Percentiles rank a stretch among this genome's conserved stretches.
Evolutionary conservation across 2,113 vertebrate genomes (phyloP).

Genomic region (Scophthalmus maximus): DNA sequence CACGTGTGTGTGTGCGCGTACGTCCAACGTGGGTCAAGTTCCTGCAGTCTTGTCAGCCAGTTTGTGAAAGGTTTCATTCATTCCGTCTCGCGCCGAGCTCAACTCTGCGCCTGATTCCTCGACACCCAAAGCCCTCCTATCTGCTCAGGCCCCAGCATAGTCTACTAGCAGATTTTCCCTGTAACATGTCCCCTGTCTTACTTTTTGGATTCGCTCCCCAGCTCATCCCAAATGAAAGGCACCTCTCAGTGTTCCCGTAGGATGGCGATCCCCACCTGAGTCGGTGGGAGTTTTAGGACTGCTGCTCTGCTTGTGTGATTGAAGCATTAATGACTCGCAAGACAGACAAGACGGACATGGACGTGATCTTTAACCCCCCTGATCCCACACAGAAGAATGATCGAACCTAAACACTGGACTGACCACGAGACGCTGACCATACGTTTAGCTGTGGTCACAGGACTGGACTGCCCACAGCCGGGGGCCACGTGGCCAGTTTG

Average conservation of each 20-base stretch:
- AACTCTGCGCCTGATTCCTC: conserved; percentile 23
- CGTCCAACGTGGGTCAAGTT: conserved; percentile 69
- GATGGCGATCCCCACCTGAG: conserved; percentile 39
- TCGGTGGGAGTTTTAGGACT: conserved; percentile 54
- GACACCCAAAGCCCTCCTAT: conserved; percentile 27
- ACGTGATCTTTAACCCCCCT: conserved; percentile 28
- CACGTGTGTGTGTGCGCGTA: conserved; percentile 60
- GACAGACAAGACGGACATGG: conserved; percentile 64
- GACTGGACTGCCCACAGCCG: conserved; percentile 55
- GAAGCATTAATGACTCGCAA: conserved; percentile 74
- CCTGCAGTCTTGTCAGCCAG: conserved; percentile 76
- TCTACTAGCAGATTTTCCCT: conserved; percentile 26
- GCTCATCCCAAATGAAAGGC: conserved; percentile 34
- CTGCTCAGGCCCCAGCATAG: conserved; percentile 25
- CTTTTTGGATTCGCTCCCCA: conserved; percentile 33
- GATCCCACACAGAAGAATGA: conserved; percentile 41
- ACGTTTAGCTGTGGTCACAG: conserved; percentile 60
- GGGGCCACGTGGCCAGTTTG: conserved; percentile 50
- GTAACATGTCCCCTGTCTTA: conserved; percentile 3
- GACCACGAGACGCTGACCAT: conserved; percentile 70
- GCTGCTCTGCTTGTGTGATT: conserved; percentile 66
- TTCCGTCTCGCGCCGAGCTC: conserved; percentile 58
- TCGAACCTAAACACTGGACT: conserved; percentile 79
- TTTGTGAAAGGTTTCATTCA: conserved; percentile 68
- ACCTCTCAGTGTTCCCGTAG: conserved; percentile 27